Conservation (phyloP, 2,113 vertebrate species). For the Phalacrocorax pelagicus region DNA sequence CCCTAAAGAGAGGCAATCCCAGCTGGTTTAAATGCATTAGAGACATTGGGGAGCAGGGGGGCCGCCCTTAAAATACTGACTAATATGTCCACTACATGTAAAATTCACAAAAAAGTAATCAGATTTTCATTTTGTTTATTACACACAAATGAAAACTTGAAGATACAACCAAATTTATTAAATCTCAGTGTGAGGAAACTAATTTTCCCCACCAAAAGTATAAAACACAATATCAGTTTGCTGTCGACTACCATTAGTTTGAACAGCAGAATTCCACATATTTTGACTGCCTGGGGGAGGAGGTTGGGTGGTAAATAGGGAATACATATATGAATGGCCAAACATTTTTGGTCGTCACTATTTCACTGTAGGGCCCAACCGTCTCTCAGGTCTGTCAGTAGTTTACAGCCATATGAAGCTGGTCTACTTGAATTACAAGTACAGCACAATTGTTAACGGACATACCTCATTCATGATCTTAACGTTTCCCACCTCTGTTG, state of each 20-base stretch:
- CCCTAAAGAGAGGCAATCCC: neutral
- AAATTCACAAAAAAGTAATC: neutral
- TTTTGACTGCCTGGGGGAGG: rapidly evolving
- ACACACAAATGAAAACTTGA: neutral
- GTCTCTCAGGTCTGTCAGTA: neutral
- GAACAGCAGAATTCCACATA: neutral
- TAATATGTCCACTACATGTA: neutral
- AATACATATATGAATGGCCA: neutral
- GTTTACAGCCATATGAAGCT: neutral
- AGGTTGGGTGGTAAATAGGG: neutral
- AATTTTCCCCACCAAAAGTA: neutral
- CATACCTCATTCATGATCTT: neutral
- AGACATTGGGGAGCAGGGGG: rapidly evolving
- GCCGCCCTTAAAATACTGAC: neutral
- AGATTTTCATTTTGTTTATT: neutral
- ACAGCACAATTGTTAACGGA: neutral
- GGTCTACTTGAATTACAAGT: neutral
- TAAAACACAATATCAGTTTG: neutral
- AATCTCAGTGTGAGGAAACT: neutral
- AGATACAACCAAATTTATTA: neutral
- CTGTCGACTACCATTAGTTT: neutral
- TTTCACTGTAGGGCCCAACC: neutral
- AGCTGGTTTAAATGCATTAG: neutral
- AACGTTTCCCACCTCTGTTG: neutral
- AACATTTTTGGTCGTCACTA: neutral